Evolutionary conservation across 2,888 invertebrate genomes (phyloP).

Genomic region (Drosophila maculinotata): DNA sequence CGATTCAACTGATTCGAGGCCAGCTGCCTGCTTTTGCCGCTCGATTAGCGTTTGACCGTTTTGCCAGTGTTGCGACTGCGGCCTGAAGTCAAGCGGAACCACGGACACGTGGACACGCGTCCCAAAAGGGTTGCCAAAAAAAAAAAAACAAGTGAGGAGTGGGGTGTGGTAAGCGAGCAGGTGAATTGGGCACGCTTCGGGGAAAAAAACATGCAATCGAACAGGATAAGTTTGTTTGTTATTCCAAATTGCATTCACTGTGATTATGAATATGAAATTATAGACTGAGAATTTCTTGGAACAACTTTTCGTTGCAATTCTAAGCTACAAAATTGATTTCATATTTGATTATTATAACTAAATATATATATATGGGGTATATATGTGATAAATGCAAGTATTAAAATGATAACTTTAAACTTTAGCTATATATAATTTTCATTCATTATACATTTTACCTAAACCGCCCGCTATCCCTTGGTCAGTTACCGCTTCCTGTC

Average conservation of each 20-base stretch:
- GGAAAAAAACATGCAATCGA: not conserved
- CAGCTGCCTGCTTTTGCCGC: constrained; percentile 65
- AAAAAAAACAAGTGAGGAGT: not conserved
- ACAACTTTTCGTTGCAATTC: no score
- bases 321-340: no score
- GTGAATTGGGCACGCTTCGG: constrained; percentile 23
- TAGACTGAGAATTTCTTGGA: no score
- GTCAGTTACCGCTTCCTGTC: no score
- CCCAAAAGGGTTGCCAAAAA: constrained; percentile 25
- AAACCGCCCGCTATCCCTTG: no score
- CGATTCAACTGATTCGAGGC: constrained; percentile 48
- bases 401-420: no score
- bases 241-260: not conserved
- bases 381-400: no score
- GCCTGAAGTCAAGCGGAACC: constrained; percentile 44
- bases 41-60: constrained; percentile 60
- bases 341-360: no score
- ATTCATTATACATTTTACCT: no score
- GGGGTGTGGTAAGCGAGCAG: constrained; percentile 12
- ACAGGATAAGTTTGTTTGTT: constrained; percentile 1
- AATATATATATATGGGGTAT: no score
- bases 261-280: not conserved
- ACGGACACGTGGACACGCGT: constrained; percentile 1
- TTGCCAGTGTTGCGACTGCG: not conserved
- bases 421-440: no score